phyloP scores from a whole-genome alignment of 2,113 vertebrate genomes.

The Phycodurus eques region DNA sequence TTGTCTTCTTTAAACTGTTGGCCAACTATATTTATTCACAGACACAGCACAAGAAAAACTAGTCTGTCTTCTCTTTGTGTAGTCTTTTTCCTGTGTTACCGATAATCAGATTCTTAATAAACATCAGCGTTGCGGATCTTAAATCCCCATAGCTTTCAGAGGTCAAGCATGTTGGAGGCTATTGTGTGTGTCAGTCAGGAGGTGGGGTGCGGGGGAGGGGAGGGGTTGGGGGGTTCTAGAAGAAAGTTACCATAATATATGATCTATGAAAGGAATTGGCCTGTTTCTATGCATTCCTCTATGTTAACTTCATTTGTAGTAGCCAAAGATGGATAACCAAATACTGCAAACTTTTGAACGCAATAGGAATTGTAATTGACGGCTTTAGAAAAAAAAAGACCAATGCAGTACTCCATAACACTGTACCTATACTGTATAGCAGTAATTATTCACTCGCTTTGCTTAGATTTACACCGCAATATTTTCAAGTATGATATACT shows the following conservation, averaged over 20 bases:
- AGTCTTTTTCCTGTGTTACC: background rate
- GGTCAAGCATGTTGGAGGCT: background rate
- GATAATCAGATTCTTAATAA: background rate
- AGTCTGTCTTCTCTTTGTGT: background rate
- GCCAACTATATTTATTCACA: background rate
- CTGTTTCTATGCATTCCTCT: background rate
- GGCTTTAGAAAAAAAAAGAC: background rate
- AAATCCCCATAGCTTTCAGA: background rate
- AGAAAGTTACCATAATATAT: background rate
- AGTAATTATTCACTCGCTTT: background rate
- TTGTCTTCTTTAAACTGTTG: background rate
- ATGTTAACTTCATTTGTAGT: background rate
- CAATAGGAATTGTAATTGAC: background rate
- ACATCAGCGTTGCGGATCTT: background rate
- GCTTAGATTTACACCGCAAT: background rate
- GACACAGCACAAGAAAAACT: background rate
- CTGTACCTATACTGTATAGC: no score
- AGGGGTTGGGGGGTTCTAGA: background rate
- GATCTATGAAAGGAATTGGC: background rate
- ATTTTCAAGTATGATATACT: background rate
- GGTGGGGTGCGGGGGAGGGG: no score
- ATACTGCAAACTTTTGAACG: background rate
- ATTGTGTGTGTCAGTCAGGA: background rate
- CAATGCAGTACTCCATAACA: no score
- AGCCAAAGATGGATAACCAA: background rate